These are phyloP conservation scores for Microctonus aethiopoides DNA, from an alignment of 2,888 invertebrate species.

Conservation along the genomic window DNA sequence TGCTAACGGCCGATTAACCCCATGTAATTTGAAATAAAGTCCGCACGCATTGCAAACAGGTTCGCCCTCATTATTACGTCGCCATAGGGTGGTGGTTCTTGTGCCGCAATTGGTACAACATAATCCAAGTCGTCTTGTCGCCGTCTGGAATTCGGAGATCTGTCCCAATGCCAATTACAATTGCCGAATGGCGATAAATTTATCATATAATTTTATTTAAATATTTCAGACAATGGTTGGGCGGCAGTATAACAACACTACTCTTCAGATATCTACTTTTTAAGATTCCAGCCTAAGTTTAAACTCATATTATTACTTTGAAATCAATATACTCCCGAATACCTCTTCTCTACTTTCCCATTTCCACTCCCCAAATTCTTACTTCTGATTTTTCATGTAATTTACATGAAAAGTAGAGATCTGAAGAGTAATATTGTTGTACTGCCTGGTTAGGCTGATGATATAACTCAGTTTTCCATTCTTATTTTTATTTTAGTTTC, in stretches of 20 bases:
- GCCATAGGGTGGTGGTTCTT: slow-evolving; percentile 97
- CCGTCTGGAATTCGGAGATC: slow-evolving; percentile 75
- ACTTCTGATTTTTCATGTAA: no score
- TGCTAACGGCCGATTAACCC: slow-evolving; percentile 89
- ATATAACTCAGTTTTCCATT: neutral
- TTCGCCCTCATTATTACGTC: slow-evolving; percentile 97
- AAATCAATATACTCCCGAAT: no score
- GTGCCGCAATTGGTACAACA: slow-evolving; percentile 98
- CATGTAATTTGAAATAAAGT: slow-evolving; percentile 95
- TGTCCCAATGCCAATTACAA: slow-evolving; percentile 66
- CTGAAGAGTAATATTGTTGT: no score
- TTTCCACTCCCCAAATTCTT: no score
- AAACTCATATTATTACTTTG: no score
- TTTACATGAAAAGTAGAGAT: no score
- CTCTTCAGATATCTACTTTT: no score
- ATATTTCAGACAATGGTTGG: slow-evolving; percentile 3
- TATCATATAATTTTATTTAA: slow-evolving; percentile 28
- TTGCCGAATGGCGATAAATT: slow-evolving; percentile 44
- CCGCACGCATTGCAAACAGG: slow-evolving; percentile 99
- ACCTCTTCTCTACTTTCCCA: no score
- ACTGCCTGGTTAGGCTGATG: no score
- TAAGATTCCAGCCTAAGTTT: no score
- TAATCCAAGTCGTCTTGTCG: slow-evolving; percentile 87
- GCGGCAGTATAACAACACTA: no score
- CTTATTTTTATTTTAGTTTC: slow-evolving; percentile 7